These are phyloP conservation scores for Eubucco bourcierii DNA, from an alignment of 2,113 vertebrate genomes.

Conservation along the genomic window DNA sequence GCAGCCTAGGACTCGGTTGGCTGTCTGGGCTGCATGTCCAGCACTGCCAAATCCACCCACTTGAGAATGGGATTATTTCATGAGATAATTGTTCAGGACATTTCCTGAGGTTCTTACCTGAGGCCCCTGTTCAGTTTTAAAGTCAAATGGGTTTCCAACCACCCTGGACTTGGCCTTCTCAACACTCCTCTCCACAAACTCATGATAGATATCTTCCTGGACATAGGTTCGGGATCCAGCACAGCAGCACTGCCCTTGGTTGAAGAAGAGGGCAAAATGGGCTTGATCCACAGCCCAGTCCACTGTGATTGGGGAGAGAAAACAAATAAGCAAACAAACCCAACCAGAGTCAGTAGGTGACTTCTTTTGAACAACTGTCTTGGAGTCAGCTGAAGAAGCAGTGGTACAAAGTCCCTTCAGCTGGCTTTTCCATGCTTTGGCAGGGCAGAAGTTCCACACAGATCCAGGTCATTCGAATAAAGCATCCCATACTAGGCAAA, in stretches of 20 bases:
- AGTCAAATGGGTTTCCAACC: constrained; percentile 93
- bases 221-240: constrained; percentile 92
- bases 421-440: background rate
- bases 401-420: background rate
- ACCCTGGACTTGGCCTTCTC: constrained; percentile 85
- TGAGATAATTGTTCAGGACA: background rate
- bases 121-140: constrained; percentile 92
- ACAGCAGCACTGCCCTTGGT: constrained; percentile 97
- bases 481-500: background rate
- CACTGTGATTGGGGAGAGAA: constrained; percentile 75
- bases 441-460: background rate
- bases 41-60: too few relatives aligned
- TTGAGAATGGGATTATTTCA: background rate
- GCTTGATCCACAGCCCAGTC: constrained; percentile 93
- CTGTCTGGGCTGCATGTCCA: too few relatives aligned
- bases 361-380: background rate
- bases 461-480: background rate
- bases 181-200: constrained; percentile 91
- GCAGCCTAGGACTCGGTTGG: too few relatives aligned
- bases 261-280: constrained; percentile 95
- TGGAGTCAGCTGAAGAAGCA: background rate
- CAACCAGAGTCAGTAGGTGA: background rate
- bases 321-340: background rate
- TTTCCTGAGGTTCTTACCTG: constrained; percentile 79
- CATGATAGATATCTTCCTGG: constrained; percentile 88